Evolutionary conservation across 2,797 vertebrate species (phyloP).

Genomic region (Macrochelys suwanniensis): DNA sequence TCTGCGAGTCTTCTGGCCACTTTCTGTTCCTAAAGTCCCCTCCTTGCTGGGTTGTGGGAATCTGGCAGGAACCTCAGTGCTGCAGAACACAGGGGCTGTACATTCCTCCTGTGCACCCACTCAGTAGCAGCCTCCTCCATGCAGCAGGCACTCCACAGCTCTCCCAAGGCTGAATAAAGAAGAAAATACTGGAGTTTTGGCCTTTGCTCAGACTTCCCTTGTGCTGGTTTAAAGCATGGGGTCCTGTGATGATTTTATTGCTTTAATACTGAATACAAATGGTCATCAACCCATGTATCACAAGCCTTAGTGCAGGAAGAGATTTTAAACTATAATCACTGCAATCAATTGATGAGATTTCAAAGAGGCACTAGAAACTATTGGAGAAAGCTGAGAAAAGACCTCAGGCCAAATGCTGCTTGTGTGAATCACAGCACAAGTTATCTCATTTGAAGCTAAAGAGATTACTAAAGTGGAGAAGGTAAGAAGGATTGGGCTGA

Average conservation of each 20-base stretch:
- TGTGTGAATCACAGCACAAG: neutral
- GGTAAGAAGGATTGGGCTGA: neutral
- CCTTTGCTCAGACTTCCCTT: neutral
- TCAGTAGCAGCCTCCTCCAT: neutral
- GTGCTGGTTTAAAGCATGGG: neutral
- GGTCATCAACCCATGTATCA: neutral
- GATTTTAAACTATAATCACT: neutral
- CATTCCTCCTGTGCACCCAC: neutral
- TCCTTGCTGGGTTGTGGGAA: neutral
- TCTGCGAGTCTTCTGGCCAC: neutral
- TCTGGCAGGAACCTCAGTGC: neutral
- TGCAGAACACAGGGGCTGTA: neutral
- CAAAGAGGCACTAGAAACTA: neutral
- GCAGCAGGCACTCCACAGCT: neutral
- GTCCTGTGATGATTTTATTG: neutral
- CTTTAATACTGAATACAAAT: neutral
- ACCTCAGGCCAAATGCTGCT: neutral
- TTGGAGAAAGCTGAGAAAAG: neutral
- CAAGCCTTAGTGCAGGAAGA: neutral
- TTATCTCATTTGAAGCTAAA: neutral
- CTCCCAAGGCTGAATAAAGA: neutral
- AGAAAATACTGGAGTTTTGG: neutral
- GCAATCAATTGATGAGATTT: neutral
- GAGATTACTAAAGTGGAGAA: neutral
- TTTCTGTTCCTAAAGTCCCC: neutral